Evolutionary conservation across 30 jellyfish, hydroid and myxozoan genomes (phyloP).

Genomic region (Clytia hemisphaerica): DNA sequence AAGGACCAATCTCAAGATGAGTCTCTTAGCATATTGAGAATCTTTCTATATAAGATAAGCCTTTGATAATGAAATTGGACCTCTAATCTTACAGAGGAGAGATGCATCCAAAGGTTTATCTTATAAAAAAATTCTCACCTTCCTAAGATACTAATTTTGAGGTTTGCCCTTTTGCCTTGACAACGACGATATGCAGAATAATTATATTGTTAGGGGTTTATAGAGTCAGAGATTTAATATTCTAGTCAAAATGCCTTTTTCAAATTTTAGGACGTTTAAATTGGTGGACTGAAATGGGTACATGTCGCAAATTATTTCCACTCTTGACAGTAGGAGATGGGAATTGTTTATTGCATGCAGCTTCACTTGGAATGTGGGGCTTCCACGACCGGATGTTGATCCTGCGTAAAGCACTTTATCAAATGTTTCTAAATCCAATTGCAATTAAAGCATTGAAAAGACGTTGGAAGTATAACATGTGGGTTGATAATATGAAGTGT

Average conservation of each 20-base stretch:
- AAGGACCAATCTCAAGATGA: too few species aligned
- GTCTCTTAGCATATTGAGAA: too few species aligned
- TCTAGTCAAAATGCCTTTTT: neutral
- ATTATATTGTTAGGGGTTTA: neutral
- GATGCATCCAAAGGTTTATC: too few species aligned
- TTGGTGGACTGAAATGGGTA: conserved; percentile 86
- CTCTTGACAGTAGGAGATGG: conserved; percentile 95
- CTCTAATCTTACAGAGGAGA: neutral
- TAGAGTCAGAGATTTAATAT: neutral
- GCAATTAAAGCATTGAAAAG: conserved; percentile 57
- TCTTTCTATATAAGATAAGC: too few species aligned
- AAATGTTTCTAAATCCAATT: conserved; percentile 17
- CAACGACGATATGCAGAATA: neutral
- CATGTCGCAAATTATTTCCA: conserved; percentile 84
- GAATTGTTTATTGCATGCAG: conserved; percentile 85
- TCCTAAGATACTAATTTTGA: too few species aligned
- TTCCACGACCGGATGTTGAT: conserved; percentile 75
- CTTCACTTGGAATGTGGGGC: conserved; percentile 95
- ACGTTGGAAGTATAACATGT: conserved; percentile 80
- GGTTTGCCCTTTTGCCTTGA: neutral
- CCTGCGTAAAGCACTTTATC: conserved; percentile 65
- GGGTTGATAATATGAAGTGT: conserved; percentile 70
- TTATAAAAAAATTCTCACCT: too few species aligned
- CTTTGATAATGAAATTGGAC: too few species aligned
- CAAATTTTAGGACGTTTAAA: conserved; percentile 51